phyloP scores from a whole-genome alignment of 2,113 vertebrate species.

The Columba livia region DNA sequence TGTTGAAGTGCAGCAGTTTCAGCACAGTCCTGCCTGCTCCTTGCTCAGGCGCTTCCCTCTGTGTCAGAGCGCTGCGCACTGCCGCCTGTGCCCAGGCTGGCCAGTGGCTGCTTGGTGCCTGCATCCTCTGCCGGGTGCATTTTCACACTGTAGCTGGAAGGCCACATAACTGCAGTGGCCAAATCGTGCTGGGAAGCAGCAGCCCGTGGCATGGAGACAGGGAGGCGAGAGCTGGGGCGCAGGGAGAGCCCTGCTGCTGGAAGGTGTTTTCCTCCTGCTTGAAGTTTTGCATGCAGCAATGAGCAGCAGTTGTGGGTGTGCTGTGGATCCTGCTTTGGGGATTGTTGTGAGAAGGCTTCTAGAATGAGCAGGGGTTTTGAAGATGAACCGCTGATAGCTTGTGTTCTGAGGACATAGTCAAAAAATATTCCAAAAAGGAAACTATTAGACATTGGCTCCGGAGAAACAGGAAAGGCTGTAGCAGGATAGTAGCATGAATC shows the following conservation, averaged over 20 bases:
- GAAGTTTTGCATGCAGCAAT: background rate
- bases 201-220: background rate
- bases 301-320: background rate
- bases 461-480: constrained; percentile 49
- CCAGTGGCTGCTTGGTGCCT: background rate
- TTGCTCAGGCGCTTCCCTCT: background rate
- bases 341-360: background rate
- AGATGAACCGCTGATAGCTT: background rate
- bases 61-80: background rate
- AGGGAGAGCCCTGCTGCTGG: background rate
- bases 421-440: constrained; percentile 30
- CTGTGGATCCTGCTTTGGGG: background rate
- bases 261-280: background rate
- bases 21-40: background rate
- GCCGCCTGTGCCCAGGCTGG: background rate
- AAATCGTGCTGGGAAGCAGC: background rate
- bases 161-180: background rate
- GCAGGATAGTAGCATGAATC: background rate
- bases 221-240: background rate
- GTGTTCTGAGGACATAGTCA: background rate
- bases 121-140: background rate
- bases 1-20: background rate
- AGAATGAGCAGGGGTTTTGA: background rate
- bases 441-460: background rate
- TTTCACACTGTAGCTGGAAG: background rate